Percentiles rank a stretch among this genome's conserved stretches.
phyloP scores from a whole-genome alignment of 1,140 invertebrate genomes.

The Ditylenchus dipsaci region DNA sequence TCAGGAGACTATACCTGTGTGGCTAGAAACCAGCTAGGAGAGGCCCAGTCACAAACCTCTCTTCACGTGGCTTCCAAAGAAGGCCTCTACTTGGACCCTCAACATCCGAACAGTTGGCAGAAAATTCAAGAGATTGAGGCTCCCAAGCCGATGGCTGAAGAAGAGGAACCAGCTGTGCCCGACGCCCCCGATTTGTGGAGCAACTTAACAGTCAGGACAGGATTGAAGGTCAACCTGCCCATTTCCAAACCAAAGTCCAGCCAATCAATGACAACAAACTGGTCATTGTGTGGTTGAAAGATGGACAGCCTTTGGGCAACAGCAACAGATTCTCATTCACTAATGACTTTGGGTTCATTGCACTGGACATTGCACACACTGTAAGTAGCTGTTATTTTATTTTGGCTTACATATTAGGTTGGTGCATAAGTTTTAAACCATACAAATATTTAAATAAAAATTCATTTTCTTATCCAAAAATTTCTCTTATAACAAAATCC shows the following conservation, averaged over 20 bases:
- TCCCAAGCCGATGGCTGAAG: conserved; percentile 27
- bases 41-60: conserved; percentile 67
- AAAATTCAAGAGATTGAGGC: conserved; percentile 69
- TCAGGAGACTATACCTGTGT: conserved; percentile 77
- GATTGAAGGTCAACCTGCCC: conserved; percentile 77
- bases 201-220: conserved; percentile 44
- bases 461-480: no score
- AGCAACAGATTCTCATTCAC: conserved; percentile 48
- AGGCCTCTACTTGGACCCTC: conserved; percentile 76
- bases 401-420: no score
- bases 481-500: no score
- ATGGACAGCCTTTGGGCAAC: conserved; percentile 52
- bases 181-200: conserved; percentile 49
- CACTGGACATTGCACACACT: conserved; percentile 60
- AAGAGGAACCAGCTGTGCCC: conserved; percentile 58
- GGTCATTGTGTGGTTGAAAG: conserved; percentile 51
- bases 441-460: no score
- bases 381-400: no score
- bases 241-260: conserved; percentile 89
- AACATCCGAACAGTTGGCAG: conserved; percentile 84
- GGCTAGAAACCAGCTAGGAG: conserved; percentile 60
- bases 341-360: conserved; percentile 52
- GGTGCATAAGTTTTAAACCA: no score
- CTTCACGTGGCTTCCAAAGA: conserved; percentile 42
- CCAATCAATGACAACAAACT: conserved; percentile 89